phyloP scores from a whole-genome alignment of 2,797 vertebrate genomes.

The Micropoecilia bifurca region DNA sequence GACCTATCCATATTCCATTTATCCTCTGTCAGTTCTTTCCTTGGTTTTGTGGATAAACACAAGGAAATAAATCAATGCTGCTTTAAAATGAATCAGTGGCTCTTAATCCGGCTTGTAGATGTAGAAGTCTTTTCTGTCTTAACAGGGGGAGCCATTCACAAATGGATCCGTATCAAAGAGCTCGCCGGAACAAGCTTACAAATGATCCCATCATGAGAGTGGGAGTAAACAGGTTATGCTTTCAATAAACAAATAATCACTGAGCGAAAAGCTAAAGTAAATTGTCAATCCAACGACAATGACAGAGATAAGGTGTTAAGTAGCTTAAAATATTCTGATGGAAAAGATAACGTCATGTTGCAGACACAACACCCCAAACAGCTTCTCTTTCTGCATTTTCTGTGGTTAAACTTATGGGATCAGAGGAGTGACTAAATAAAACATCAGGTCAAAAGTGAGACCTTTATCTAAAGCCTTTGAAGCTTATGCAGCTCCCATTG shows the following conservation, averaged over 20 bases:
- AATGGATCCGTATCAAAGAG: neutral
- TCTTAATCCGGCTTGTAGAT: neutral
- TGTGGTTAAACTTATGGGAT: neutral
- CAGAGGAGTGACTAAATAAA: neutral
- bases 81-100: slow-evolving; percentile 8
- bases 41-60: slow-evolving; percentile 18
- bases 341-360: neutral
- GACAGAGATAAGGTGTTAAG: neutral
- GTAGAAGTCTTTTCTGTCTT: slow-evolving; percentile 16
- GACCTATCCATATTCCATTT: slow-evolving; percentile 18
- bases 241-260: neutral
- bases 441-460: neutral
- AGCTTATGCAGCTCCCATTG: neutral
- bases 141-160: slow-evolving; percentile 8
- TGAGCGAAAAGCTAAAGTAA: neutral
- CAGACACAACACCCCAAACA: neutral
- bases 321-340: neutral
- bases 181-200: neutral
- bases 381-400: neutral
- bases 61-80: slow-evolving; percentile 32
- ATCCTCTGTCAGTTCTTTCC: slow-evolving; percentile 25
- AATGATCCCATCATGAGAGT: neutral
- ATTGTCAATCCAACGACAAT: neutral
- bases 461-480: neutral
- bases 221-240: neutral